Base-by-base conservation (phyloP, 2,113 vertebrate species). In the Notarius lentiginosus region DNA sequence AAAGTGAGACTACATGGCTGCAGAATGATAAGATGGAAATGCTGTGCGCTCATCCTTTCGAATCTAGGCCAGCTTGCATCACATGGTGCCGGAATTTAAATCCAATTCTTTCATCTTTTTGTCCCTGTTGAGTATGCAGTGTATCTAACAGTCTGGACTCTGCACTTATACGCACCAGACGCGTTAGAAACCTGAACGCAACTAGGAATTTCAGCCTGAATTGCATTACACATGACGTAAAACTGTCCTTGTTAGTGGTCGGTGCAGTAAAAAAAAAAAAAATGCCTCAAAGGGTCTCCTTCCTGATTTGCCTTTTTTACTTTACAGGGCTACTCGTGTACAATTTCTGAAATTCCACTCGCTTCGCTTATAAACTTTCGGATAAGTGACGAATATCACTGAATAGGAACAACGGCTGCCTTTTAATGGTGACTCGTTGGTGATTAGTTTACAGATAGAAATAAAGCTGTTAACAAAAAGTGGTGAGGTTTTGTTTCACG, bases 51-150 rank as follows among this genome's bases (percentile, higher is more conserved):
- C 24, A 5, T 55, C 24, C 75, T n/a, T 77, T 55, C 15, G 34
- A 61, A 58, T 70, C 66, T 72, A 53, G 47, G 34, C 24, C 73
- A 53, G 24, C 24, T 79, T 77, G 77, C 84, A 65, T 63, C 56
- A 61, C 68, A 24, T 27, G 56, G 47, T 53, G 47, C 47, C 30
- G 6, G 53, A 1, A 47, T 61, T 76, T 77, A 51, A 61, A 63
- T 85, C 72, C 72, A 24, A 6, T 14, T 4, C 80, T 63, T 82
- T 81, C 20, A 60, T 81, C 34, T 61, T 80, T 58, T 11, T 6
- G 8, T 81, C 2, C 30, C 49, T 41, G 11, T 61, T 41, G 8
- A 3, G 41, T 30, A 56, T 70, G 53, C 51, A 22, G 51, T 73
- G 5, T 15, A 72, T 18, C 30, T 2, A 34, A n/a, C 24, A 30